These are phyloP conservation scores for Oncorhynchus nerka DNA, from an alignment of 2,113 vertebrate genomes.

Conservation along the genomic window DNA sequence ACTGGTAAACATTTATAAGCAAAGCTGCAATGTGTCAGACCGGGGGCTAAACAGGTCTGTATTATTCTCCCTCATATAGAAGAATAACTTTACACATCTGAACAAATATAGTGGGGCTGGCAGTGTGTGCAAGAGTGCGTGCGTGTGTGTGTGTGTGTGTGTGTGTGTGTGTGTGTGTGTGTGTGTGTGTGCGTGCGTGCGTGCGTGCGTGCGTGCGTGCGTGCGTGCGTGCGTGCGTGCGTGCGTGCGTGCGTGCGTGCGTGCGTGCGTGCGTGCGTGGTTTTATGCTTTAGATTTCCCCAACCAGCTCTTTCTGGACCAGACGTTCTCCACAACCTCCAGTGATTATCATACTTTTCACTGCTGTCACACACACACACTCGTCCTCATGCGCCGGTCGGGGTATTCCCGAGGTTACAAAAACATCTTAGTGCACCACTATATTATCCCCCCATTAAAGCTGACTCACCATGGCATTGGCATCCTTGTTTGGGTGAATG, in stretches of 20 bases:
- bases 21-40: slow-evolving; percentile 25
- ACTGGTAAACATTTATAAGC: slow-evolving; percentile 45
- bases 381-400: neutral
- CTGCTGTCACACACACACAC: neutral
- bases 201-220: neutral
- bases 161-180: neutral
- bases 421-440: neutral
- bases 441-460: neutral
- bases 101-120: neutral
- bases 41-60: slow-evolving; percentile 10
- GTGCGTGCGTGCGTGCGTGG: neutral
- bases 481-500: slow-evolving; percentile 8
- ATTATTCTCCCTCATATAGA: neutral
- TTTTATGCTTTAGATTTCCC: neutral
- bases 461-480: neutral
- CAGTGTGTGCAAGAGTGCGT: slow-evolving; percentile 5
- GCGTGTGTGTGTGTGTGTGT: neutral
- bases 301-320: slow-evolving; percentile 3
- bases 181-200: neutral
- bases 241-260: neutral
- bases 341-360: slow-evolving; percentile 2
- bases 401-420: neutral
- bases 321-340: neutral
- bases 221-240: neutral
- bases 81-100: neutral